Evolutionary conservation across 2,797 vertebrate genomes (phyloP).

Genomic region (Sebastes vulpes): DNA sequence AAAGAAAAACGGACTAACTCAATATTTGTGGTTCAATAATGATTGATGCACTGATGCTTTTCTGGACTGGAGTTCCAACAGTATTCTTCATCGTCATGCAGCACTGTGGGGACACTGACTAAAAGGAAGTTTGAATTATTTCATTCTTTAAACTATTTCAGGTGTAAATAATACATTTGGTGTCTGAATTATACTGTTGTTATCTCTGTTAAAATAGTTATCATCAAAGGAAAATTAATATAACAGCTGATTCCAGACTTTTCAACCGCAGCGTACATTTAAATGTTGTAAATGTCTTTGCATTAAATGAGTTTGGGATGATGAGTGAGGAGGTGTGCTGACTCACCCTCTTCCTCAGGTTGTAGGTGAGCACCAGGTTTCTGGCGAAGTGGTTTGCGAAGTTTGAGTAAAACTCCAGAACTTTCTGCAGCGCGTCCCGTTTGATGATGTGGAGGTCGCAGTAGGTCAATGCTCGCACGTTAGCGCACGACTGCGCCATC

Average conservation of each 20-base stretch:
- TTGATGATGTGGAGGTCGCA: conserved; percentile 97
- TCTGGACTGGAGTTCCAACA: background rate
- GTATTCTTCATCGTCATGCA: background rate
- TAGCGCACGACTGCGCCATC: conserved; percentile 93
- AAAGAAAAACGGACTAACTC: no score
- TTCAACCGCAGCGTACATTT: background rate
- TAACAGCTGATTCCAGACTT: background rate
- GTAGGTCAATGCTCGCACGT: conserved; percentile 95
- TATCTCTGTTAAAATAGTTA: background rate
- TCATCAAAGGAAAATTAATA: background rate
- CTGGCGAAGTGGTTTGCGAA: conserved; percentile 95
- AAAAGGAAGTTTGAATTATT: background rate
- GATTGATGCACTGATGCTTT: background rate
- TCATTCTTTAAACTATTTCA: background rate
- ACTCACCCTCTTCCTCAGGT: conserved; percentile 94
- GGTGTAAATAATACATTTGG: background rate
- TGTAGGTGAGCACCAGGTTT: conserved; percentile 95
- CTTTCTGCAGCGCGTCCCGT: conserved; percentile 94
- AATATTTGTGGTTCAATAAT: background rate
- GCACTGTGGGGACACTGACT: background rate
- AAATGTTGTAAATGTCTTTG: background rate
- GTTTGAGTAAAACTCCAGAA: conserved; percentile 94
- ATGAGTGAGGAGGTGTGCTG: no score
- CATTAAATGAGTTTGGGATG: background rate
- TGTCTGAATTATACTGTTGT: background rate